Conservation (phyloP, 2,113 vertebrate genomes). For the Cebus imitator region DNA sequence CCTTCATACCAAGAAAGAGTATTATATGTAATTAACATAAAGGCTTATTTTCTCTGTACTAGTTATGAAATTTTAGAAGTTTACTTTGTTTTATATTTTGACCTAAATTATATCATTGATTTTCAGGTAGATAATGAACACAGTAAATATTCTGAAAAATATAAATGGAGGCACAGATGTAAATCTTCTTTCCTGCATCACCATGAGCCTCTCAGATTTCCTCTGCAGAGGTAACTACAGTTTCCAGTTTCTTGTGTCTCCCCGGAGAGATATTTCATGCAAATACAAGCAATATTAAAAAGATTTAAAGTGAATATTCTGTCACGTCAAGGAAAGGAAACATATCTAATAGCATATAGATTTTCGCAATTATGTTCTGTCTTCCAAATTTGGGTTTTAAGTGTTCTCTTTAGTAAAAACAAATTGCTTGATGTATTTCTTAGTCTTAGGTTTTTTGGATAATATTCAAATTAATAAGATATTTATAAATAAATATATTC, state of each 20-base stretch:
- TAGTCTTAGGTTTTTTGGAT: background rate
- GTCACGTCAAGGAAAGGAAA: background rate
- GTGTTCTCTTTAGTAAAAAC: background rate
- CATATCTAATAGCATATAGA: constrained; percentile 32
- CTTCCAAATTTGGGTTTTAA: background rate
- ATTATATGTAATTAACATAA: background rate
- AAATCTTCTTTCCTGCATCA: background rate
- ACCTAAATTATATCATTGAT: background rate
- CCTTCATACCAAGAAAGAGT: background rate
- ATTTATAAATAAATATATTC: background rate
- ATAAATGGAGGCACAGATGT: background rate
- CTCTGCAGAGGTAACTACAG: background rate
- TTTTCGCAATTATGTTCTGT: background rate
- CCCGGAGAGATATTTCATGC: background rate
- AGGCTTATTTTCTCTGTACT: background rate
- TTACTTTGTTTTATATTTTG: background rate
- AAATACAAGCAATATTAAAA: constrained; percentile 2
- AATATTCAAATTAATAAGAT: background rate
- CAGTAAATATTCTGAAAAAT: background rate
- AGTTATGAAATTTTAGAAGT: background rate
- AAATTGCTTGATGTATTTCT: background rate
- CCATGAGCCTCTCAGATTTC: background rate
- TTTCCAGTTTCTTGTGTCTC: background rate
- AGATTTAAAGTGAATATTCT: constrained; percentile 22
- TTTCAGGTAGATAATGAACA: background rate